phyloP scores from a whole-genome alignment of 2,888 invertebrate genomes.

The Callosobruchus maculatus region DNA sequence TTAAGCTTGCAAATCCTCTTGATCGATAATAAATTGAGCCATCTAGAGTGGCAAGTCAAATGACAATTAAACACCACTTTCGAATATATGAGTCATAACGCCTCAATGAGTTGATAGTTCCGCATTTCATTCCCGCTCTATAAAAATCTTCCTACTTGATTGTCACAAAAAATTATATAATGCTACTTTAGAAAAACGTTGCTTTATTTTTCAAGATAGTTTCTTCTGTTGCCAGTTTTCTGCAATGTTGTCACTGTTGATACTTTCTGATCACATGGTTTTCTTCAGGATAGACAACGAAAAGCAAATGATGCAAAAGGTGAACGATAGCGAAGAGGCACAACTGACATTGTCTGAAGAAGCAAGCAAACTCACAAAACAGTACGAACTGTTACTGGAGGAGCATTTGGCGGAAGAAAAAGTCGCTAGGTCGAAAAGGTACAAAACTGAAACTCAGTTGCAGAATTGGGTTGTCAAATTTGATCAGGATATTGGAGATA shows the following conservation, averaged over 20 bases:
- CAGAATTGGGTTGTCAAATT: constrained; percentile 58
- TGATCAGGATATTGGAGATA: constrained; percentile 58
- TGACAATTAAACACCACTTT: too few species aligned
- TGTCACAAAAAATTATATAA: too few species aligned
- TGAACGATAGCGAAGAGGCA: constrained; percentile 50
- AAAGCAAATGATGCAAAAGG: constrained; percentile 53
- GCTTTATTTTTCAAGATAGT: too few species aligned
- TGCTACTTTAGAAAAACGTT: too few species aligned
- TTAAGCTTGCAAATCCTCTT: too few species aligned
- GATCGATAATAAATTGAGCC: too few species aligned
- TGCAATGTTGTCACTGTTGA: background rate
- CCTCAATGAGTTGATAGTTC: too few species aligned
- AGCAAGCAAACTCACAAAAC: constrained; percentile 46
- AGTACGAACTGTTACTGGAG: constrained; percentile 50
- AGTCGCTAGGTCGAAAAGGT: constrained; percentile 52
- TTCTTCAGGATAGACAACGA: constrained; percentile 25
- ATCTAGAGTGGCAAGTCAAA: too few species aligned
- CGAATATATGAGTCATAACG: too few species aligned
- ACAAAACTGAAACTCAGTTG: constrained; percentile 58
- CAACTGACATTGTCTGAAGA: constrained; percentile 53
- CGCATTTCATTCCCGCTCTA: too few species aligned
- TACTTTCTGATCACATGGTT: background rate
- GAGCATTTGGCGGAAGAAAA: constrained; percentile 55
- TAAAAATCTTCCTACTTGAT: too few species aligned
- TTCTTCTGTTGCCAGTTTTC: background rate